phyloP scores from a whole-genome alignment of 2,888 invertebrate species.

The Imbricaverruca yamaguchii region DNA sequence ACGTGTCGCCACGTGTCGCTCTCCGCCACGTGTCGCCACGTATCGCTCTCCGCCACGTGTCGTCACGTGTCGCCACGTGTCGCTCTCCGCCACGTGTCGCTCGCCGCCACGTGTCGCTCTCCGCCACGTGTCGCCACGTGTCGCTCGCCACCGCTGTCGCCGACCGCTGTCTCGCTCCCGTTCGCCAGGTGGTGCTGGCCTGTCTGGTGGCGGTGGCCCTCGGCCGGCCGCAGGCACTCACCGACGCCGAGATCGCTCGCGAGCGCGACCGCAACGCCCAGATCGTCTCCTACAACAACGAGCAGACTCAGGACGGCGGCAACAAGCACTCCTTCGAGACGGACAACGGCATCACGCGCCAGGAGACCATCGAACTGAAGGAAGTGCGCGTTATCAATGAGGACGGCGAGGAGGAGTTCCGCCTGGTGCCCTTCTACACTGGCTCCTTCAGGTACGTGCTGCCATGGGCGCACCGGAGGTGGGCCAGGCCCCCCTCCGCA shows the following conservation, averaged over 20 bases:
- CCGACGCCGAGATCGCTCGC: slow-evolving; percentile 10
- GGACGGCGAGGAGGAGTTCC: slow-evolving; percentile 25
- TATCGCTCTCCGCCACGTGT: too few species aligned
- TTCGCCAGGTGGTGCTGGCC: slow-evolving; percentile 24
- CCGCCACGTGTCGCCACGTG: too few species aligned
- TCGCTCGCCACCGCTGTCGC: too few species aligned
- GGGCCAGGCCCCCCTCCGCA: too few species aligned
- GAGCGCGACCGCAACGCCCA: slow-evolving; percentile 23
- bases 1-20: too few species aligned
- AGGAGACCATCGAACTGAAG: slow-evolving; percentile 3
- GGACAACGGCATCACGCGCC: slow-evolving; percentile 20
- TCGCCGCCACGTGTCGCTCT: too few species aligned
- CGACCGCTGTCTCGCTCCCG: background rate
- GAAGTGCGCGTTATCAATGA: slow-evolving; percentile 12
- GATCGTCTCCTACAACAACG: background rate
- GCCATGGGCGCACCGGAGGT: too few species aligned
- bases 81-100: too few species aligned
- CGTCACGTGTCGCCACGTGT: too few species aligned
- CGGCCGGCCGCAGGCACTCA: slow-evolving; percentile 21
- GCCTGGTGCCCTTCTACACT: background rate
- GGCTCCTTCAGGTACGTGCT: slow-evolving; percentile 24
- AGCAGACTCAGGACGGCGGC: slow-evolving; percentile 23
- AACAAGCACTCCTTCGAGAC: slow-evolving; percentile 25
- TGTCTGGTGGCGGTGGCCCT: slow-evolving; percentile 26
- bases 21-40: too few species aligned